phyloP scores from a whole-genome alignment of 2,888 invertebrate genomes.

The Eristalis pertinax region DNA sequence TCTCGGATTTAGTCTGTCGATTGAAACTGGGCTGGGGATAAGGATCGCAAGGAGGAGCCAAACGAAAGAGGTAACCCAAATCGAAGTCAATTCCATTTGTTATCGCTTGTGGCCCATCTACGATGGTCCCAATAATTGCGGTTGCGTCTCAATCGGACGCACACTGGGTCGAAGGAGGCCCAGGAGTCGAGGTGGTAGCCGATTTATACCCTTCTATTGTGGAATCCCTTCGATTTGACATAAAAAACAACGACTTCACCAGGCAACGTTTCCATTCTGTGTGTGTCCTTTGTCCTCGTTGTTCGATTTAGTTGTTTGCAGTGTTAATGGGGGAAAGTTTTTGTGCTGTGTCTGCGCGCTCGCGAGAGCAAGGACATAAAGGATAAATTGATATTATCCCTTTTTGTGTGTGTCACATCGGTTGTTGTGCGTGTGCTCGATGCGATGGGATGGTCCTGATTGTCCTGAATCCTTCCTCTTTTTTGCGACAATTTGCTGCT shows the following conservation, averaged over 20 bases:
- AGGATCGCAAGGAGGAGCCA: conserved; percentile 46
- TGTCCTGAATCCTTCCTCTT: conserved; percentile 54
- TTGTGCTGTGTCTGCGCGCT: conserved; percentile 64
- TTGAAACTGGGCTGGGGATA: conserved; percentile 27
- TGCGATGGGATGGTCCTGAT: conserved; percentile 44
- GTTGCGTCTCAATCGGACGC: conserved; percentile 65
- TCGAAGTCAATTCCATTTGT: conserved; percentile 65
- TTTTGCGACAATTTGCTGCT: conserved; percentile 56
- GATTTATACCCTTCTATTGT: conserved; percentile 69
- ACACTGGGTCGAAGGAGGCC: conserved; percentile 17
- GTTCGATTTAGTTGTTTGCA: conserved; percentile 64
- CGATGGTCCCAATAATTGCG: conserved; percentile 67
- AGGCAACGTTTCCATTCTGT: conserved; percentile 23
- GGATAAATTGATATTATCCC: conserved; percentile 71
- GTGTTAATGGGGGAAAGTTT: conserved; percentile 60
- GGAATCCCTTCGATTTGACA: conserved; percentile 53
- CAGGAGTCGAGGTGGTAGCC: conserved; percentile 44
- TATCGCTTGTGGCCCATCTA: conserved; percentile 65
- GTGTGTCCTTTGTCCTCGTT: conserved; percentile 28
- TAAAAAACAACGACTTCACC: conserved; percentile 56
- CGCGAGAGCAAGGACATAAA: conserved; percentile 60
- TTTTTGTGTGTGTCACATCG: conserved; percentile 56
- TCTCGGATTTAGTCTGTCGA: conserved; percentile 49
- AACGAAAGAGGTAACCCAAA: conserved; percentile 56
- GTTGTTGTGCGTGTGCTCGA: conserved; percentile 7